These are phyloP conservation scores for Galendromus occidentalis DNA, from an alignment of 1,140 invertebrate species.

Conservation along the genomic window DNA sequence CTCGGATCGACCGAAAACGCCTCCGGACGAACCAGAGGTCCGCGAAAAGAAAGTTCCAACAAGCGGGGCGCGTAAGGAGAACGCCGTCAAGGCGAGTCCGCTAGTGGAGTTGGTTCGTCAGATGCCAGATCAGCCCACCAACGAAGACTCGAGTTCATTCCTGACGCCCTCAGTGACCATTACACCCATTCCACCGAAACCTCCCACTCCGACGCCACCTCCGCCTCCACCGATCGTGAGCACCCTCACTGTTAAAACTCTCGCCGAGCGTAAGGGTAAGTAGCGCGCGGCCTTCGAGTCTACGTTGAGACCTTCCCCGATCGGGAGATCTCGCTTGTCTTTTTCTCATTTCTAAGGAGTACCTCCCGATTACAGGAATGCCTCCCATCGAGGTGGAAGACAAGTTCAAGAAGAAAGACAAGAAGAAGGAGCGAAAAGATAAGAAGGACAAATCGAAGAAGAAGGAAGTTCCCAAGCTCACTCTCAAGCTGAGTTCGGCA, in stretches of 20 bases:
- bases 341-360: background rate
- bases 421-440: background rate
- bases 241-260: slow-evolving; percentile 1
- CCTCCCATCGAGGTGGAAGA: slow-evolving; percentile 1
- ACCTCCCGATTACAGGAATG: background rate
- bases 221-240: background rate
- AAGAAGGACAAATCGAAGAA: background rate
- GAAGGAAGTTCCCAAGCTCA: slow-evolving; percentile 9
- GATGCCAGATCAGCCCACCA: background rate
- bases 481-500: slow-evolving; percentile 10
- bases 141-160: background rate
- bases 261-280: slow-evolving; percentile 10
- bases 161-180: slow-evolving; percentile 5
- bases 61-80: too few relatives aligned
- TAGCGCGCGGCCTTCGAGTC: too few relatives aligned
- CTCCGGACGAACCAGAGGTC: too few relatives aligned
- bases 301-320: background rate
- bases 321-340: background rate
- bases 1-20: too few relatives aligned
- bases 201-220: background rate
- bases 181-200: background rate
- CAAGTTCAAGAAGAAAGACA: background rate
- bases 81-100: background rate
- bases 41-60: too few relatives aligned
- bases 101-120: slow-evolving; percentile 1